Base-by-base conservation (phyloP, 2,888 invertebrate species). In the Philaethria dido region DNA sequence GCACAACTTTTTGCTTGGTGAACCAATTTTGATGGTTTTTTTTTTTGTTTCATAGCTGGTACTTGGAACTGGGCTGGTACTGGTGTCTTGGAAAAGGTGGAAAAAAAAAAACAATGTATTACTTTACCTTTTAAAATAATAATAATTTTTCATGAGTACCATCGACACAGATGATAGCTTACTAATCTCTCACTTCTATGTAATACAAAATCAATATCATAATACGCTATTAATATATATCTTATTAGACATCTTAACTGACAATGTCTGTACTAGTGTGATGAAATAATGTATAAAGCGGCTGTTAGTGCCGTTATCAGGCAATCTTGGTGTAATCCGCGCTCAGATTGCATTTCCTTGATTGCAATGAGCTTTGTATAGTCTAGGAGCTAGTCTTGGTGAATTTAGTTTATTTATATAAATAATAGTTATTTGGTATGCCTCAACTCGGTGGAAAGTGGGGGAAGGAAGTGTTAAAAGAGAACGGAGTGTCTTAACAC, bases 291-390 rank as follows among this genome's bases (percentile, higher is more conserved):
- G 64, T 65, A 59, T 65, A 60, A 60, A 60, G 59, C 59, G 59
- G 3, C 59, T 64, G 59, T 64, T 64, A 64, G 64, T 20, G 29
- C 60, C 70, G 72, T 75, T 78, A 78, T 79, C 79, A 75, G 72
- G 71, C 77, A 74, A 77, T 77, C 79, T 79, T 72, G 69, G 74
- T 76, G 75, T 80, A 79, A 80, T 79, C 80, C 77, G 69, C 71
- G 74, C 70, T 70, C 72, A 79, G 82, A 80, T 81, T 79, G 80
- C 80, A 76, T 79, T 78, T 76, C 72, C 72, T 72, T 74, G 70
- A 70, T 66, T 65, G 72, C 74, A 64, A 66, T 62, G 70, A 71
- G 72, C 68, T 68, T 72, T 68, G 45, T 36, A 61, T 64, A 72
- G 64, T 39, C 62, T 47, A 39, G 50, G 69, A 73, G 68, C 16